phyloP scores from a whole-genome alignment of 1,140 invertebrate species.

The Ericerus pela region DNA sequence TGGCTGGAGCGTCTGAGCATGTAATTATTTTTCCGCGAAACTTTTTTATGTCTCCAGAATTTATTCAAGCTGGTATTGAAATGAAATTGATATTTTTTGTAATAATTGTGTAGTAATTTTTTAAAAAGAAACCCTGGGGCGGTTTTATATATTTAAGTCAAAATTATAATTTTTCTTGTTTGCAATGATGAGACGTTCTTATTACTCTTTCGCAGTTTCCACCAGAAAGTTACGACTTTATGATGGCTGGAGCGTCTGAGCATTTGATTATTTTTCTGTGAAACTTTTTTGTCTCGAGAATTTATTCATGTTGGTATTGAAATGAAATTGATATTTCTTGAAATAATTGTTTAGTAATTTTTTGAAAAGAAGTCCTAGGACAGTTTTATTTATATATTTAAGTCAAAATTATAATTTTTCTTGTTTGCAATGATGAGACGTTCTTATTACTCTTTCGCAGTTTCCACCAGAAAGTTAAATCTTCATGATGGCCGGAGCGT shows the following conservation, averaged over 20 bases:
- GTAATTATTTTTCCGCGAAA: not conserved
- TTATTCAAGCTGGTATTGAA: no score
- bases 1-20: no score
- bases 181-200: slow-evolving; percentile 13
- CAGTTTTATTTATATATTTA: slow-evolving; percentile 5
- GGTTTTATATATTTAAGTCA: no score
- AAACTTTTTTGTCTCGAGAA: no score
- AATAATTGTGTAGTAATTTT: slow-evolving; percentile 4
- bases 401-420: slow-evolving; percentile 14
- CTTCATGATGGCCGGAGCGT: no score
- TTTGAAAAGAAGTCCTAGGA: not conserved
- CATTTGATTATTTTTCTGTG: no score
- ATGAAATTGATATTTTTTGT: not conserved
- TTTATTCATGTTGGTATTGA: no score
- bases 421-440: not conserved
- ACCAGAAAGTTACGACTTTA: slow-evolving; percentile 11
- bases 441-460: not conserved
- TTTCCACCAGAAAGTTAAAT: slow-evolving; percentile 6
- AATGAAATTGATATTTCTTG: no score
- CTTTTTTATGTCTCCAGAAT: not conserved
- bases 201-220: slow-evolving; percentile 17
- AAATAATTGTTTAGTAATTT: no score
- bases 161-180: not conserved
- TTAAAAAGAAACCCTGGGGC: no score
- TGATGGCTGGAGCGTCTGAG: no score